These are phyloP conservation scores for Artibeus jamaicensis DNA, from an alignment of 2,797 vertebrate species.

Conservation along the genomic window DNA sequence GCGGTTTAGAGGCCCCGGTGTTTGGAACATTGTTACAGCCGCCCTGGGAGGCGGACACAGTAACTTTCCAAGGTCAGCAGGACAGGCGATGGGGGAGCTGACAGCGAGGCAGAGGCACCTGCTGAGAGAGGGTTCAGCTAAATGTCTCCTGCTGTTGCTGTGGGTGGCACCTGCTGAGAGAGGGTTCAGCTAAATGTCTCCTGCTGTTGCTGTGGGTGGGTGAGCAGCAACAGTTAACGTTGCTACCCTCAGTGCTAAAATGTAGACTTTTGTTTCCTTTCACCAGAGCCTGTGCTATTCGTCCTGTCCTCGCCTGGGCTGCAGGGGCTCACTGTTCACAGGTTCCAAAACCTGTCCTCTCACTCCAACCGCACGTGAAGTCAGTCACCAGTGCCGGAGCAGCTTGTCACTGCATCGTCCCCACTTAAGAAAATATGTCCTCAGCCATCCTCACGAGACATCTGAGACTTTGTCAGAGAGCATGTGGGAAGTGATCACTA, in stretches of 20 bases:
- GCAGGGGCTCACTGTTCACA: neutral
- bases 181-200: neutral
- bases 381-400: neutral
- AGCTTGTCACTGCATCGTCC: neutral
- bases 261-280: neutral
- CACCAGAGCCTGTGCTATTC: neutral
- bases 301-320: neutral
- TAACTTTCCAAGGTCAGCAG: neutral
- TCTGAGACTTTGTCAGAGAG: neutral
- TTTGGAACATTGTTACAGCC: neutral
- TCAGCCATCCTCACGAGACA: neutral
- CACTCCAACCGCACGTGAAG: neutral
- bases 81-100: neutral
- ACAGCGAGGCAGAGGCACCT: too few species aligned
- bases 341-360: neutral
- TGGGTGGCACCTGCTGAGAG: neutral
- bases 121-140: neutral
- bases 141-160: neutral
- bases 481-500: neutral
- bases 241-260: neutral
- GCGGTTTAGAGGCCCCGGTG: neutral
- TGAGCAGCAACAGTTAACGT: neutral
- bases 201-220: neutral
- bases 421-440: neutral
- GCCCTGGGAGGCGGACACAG: neutral